Evolutionary conservation across 2,888 invertebrate species (phyloP).

Genomic region (Caenorhabditis imperialis): DNA sequence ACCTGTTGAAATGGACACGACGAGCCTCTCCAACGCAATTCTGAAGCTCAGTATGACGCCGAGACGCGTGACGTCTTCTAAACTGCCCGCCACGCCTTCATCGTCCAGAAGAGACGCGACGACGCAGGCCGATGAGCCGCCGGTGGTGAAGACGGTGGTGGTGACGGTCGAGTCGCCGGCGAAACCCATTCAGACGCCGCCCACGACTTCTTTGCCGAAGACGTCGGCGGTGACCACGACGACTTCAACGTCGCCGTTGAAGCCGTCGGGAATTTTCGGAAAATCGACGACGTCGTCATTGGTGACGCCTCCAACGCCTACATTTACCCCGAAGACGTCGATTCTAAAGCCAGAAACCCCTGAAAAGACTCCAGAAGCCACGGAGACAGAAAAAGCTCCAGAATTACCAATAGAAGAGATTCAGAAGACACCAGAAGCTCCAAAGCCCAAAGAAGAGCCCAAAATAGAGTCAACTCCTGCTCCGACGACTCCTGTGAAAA

Average conservation of each 20-base stretch:
- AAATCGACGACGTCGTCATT: conserved; percentile 14
- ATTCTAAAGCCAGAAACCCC: background rate
- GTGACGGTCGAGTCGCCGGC: conserved; percentile 40
- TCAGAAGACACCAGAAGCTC: background rate
- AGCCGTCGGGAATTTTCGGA: too few species aligned
- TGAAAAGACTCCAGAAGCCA: conserved; percentile 1
- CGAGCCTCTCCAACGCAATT: conserved; percentile 45
- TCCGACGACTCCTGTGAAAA: too few species aligned
- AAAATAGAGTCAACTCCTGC: too few species aligned
- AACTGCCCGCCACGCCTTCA: background rate
- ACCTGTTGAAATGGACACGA: conserved; percentile 20
- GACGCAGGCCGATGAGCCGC: conserved; percentile 49
- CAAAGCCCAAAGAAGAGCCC: background rate
- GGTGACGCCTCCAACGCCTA: conserved; percentile 14
- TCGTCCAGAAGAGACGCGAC: conserved; percentile 30
- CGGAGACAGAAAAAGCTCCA: too few species aligned
- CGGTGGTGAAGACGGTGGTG: conserved; percentile 26
- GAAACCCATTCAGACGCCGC: conserved; percentile 5
- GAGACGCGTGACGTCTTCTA: conserved; percentile 24
- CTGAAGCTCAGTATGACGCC: conserved; percentile 50
- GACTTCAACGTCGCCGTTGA: conserved; percentile 14
- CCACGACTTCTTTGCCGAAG: background rate
- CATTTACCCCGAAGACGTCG: background rate
- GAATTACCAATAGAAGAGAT: background rate
- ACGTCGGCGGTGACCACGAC: background rate